Conservation (phyloP, 2,113 vertebrate genomes). For the Indri indri region DNA sequence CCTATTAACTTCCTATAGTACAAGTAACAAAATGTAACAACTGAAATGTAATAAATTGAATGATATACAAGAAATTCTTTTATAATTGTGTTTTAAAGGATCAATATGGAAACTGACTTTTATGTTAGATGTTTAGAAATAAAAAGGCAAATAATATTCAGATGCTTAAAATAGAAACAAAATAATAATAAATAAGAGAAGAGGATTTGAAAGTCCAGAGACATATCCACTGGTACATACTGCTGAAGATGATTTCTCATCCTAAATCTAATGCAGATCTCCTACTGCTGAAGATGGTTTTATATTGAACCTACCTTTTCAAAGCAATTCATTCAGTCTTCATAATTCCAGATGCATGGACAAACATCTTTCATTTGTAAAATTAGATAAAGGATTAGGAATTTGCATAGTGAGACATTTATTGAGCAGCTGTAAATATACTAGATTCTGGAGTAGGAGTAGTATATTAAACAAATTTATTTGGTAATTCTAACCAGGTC, state of each 20-base stretch:
- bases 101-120: not conserved
- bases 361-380: not conserved
- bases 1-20: slow-evolving; percentile 49
- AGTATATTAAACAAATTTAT: not conserved
- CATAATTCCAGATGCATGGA: not conserved
- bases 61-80: slow-evolving; percentile 8
- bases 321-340: not conserved
- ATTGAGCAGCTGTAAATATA: not conserved
- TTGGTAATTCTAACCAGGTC: not conserved
- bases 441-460: not conserved
- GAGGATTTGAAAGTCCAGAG: not conserved
- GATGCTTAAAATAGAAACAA: not conserved
- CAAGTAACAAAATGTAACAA: not conserved
- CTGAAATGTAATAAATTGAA: slow-evolving; percentile 45
- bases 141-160: slow-evolving; percentile 30
- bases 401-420: not conserved
- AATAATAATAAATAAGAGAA: not conserved
- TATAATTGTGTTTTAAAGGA: slow-evolving; percentile 41
- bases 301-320: not conserved
- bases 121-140: slow-evolving; percentile 10
- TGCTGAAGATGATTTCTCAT: not conserved
- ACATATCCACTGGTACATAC: fast-evolving
- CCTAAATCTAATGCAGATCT: not conserved
- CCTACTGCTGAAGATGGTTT: not conserved
- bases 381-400: not conserved